Base-by-base conservation (phyloP, 2,888 invertebrate genomes). In the Ochropacha duplaris region DNA sequence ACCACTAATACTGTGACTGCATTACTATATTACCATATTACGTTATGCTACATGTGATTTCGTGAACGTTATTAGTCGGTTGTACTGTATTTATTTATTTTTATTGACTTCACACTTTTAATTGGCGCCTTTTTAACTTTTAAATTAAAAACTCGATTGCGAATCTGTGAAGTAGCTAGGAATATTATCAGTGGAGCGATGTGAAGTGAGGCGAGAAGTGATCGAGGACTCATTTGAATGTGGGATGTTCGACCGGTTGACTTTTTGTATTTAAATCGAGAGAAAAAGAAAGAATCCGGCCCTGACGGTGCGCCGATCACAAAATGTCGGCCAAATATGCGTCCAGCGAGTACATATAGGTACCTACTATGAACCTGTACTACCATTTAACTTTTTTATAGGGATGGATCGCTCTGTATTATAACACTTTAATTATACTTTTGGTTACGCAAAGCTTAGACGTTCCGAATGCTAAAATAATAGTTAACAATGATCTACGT, bases 221-320 rank as follows among this genome's bases (percentile, higher is more conserved):
- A 85, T 84, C 81, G 76, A 69, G 69, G 62, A 61, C 79, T 83
- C 83, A 85, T 87, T 86, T 84, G 81, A 85, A 86, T 86, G 78
- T 81, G 72, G 75, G 75, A 71, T 71, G 70, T 62, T 59, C 63
- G 76, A 84, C 83, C 82, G 83, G 86, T 85, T 72, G 71, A 65
- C 69, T 72, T 71, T 81, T 79, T 77, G 72, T 80, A 78, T 74
- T 80, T 72, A 69, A 72, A 76, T 71, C 67, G 73, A 76, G 70
- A 68, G 63, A 72, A 71, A 71, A 71, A 60, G 72, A 75, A 74
- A 69, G 68, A 63, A 76, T 73, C 72, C 75, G 68, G 71, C 66
- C 68, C 69, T 65, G 76, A 72, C 67, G 58, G 66, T 69, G 59
- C 69, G 66, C 68, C 70, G 77, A 74, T 75, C 81, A 74, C 71